phyloP scores from a whole-genome alignment of 2,797 vertebrate species.

The Limosa lapponica region DNA sequence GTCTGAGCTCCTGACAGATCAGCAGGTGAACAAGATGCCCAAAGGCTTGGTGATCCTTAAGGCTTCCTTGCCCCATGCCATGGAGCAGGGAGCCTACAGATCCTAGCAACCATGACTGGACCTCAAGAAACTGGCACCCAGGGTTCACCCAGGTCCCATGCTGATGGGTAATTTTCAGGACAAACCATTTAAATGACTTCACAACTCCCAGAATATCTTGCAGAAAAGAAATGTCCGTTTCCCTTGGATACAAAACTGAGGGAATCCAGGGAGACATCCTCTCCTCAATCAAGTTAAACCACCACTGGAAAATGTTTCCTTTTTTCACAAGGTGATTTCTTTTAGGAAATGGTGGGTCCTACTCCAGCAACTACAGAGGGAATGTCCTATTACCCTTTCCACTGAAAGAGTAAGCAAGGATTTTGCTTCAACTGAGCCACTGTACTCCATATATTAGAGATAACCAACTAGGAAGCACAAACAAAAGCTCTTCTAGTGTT shows the following conservation, averaged over 20 bases:
- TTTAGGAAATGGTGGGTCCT: neutral
- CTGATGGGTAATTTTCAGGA: neutral
- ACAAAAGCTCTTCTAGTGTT: neutral
- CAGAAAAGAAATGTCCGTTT: neutral
- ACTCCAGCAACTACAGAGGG: neutral
- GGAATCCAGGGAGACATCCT: neutral
- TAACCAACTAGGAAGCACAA: neutral
- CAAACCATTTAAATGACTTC: neutral
- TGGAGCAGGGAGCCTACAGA: neutral
- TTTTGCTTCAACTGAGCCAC: neutral
- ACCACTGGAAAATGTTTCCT: neutral
- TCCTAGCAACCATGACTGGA: neutral
- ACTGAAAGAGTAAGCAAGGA: neutral
- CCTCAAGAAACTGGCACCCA: neutral
- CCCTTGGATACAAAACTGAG: neutral
- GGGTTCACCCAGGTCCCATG: neutral
- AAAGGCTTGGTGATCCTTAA: neutral
- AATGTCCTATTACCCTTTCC: neutral
- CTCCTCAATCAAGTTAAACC: neutral
- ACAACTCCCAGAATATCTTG: neutral
- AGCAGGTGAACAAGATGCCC: neutral
- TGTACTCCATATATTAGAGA: neutral
- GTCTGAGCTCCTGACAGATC: neutral
- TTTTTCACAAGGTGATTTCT: neutral
- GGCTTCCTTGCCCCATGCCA: rapidly evolving